These are phyloP conservation scores for Apodemia hepburni DNA, from an alignment of 2,888 invertebrate genomes.

Conservation along the genomic window DNA sequence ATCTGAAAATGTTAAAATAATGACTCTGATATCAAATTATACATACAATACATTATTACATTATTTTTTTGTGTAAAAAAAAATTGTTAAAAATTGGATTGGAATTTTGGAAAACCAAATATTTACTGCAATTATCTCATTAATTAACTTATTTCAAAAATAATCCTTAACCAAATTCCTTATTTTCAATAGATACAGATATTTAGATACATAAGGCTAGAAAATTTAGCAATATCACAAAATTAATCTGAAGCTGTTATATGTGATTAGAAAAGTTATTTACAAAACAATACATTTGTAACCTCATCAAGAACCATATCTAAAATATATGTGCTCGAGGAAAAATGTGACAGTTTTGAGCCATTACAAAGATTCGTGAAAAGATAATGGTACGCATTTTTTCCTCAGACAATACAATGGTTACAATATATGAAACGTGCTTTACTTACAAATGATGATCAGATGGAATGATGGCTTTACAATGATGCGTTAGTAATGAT, in stretches of 20 bases:
- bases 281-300: slow-evolving; percentile 19
- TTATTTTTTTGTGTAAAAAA: no score
- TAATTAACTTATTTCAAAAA: background rate
- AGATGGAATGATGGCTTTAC: slow-evolving; percentile 72
- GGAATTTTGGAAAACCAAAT: no score
- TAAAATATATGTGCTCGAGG: slow-evolving; percentile 13
- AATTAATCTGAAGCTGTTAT: slow-evolving; percentile 8
- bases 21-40: no score
- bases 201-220: background rate
- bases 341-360: slow-evolving; percentile 25
- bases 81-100: no score
- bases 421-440: slow-evolving; percentile 58
- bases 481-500: slow-evolving; percentile 79
- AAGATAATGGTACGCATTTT: slow-evolving; percentile 26
- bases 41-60: no score
- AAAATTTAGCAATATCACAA: slow-evolving; percentile 14
- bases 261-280: slow-evolving; percentile 16
- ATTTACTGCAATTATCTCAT: no score
- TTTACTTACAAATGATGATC: slow-evolving; percentile 73
- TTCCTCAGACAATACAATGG: slow-evolving; percentile 38
- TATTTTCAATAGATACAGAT: slow-evolving; percentile 1
- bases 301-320: slow-evolving; percentile 4
- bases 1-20: no score
- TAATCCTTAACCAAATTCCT: slow-evolving; percentile 6
- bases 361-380: slow-evolving; percentile 4